A percentile compares a stretch with the other conserved stretches of the same genome.
Evolutionary conservation across 2,888 invertebrate species (phyloP).

Genomic region (Isotomurus palustris): DNA sequence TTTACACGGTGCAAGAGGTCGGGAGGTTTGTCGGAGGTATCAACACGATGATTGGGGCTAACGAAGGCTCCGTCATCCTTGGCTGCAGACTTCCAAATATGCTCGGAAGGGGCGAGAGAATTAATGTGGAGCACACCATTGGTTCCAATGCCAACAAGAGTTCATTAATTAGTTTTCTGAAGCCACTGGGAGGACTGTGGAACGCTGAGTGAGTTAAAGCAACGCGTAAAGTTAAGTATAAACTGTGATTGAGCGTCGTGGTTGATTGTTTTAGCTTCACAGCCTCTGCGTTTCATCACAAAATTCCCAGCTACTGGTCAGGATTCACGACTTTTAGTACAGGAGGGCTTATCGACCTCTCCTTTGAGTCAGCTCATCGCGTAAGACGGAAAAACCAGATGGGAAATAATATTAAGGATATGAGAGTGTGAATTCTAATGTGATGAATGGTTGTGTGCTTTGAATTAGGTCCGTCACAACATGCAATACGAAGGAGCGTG

Average conservation of each 20-base stretch:
- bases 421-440: background rate
- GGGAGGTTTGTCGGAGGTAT: slow-evolving; percentile 77
- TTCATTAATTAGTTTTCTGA: slow-evolving; percentile 71
- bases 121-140: slow-evolving; percentile 77
- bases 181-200: slow-evolving; percentile 68
- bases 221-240: background rate
- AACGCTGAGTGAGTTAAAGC: slow-evolving; percentile 28
- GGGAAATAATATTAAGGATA: background rate
- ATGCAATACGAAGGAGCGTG: slow-evolving; percentile 83
- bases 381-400: slow-evolving; percentile 49
- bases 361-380: slow-evolving; percentile 61
- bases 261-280: slow-evolving; percentile 19
- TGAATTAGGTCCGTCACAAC: slow-evolving; percentile 72
- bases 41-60: slow-evolving; percentile 82
- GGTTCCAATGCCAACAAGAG: slow-evolving; percentile 78
- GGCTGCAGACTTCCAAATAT: slow-evolving; percentile 76
- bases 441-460: slow-evolving; percentile 7
- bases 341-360: slow-evolving; percentile 72
- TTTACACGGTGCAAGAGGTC: slow-evolving; percentile 79
- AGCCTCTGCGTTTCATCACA: slow-evolving; percentile 64
- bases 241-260: background rate
- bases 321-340: slow-evolving; percentile 74
- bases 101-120: slow-evolving; percentile 77
- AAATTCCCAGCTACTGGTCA: slow-evolving; percentile 69
- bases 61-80: slow-evolving; percentile 78